phyloP scores from a whole-genome alignment of 2,888 invertebrate species.

The Nephrotoma flavescens region DNA sequence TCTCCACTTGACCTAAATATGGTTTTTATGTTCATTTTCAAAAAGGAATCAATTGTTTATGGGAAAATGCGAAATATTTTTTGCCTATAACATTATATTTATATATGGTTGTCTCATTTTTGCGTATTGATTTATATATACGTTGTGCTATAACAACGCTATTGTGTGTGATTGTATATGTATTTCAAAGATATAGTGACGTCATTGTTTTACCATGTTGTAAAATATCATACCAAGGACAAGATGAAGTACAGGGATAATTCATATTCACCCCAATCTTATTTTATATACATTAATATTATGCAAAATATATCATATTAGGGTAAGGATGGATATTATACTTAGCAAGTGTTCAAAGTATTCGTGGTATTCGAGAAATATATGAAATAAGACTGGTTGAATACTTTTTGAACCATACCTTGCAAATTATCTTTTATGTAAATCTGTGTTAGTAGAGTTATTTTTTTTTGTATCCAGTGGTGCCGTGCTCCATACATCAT shows the following conservation, averaged over 20 bases:
- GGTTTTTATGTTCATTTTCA: neutral
- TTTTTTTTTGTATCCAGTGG: neutral
- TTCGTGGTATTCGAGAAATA: neutral
- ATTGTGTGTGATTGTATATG: neutral
- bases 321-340: neutral
- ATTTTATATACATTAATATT: neutral
- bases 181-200: neutral
- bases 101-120: neutral
- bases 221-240: neutral
- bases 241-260: neutral
- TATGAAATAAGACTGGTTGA: neutral
- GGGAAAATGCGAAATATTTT: neutral
- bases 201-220: neutral
- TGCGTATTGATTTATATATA: neutral
- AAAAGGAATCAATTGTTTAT: neutral
- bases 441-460: neutral
- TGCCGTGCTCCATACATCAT: neutral
- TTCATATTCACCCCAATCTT: neutral
- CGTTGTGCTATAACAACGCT: neutral
- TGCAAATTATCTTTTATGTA: neutral
- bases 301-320: neutral
- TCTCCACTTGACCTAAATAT: neutral
- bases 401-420: neutral
- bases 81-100: neutral
- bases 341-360: neutral